Percentiles rank a stretch among this genome's conserved stretches.
Evolutionary conservation across 2,797 vertebrate species (phyloP).

Genomic region (Peromyscus eremicus): DNA sequence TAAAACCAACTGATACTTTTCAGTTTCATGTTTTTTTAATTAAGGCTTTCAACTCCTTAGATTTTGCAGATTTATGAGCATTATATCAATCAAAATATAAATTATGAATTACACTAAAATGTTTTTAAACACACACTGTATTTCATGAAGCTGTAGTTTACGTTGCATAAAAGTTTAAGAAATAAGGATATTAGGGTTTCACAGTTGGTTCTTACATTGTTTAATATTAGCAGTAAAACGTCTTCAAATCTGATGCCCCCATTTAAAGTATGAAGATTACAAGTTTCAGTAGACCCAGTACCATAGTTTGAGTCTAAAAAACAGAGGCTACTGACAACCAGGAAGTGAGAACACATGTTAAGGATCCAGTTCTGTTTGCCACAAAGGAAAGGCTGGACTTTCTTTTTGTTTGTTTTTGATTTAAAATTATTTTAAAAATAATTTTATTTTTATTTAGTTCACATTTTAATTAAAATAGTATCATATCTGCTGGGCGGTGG

Average conservation of each 20-base stretch:
- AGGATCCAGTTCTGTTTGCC: background rate
- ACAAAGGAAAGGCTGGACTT: background rate
- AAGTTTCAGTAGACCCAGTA: background rate
- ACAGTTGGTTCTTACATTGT: too few species aligned
- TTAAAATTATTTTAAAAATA: background rate
- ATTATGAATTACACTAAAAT: background rate
- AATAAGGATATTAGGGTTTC: too few species aligned
- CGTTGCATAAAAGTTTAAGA: background rate
- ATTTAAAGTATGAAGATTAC: background rate
- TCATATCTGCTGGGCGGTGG: too few species aligned
- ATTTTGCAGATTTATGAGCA: background rate
- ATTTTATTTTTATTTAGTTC: background rate
- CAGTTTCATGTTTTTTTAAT: background rate
- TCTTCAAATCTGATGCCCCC: background rate
- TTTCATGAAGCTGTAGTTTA: background rate
- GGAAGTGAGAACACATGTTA: background rate
- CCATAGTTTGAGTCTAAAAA: background rate
- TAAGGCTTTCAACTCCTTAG: background rate
- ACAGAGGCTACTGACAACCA: background rate
- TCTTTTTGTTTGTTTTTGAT: background rate
- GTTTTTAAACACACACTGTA: background rate
- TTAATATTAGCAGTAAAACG: background rate
- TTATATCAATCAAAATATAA: background rate
- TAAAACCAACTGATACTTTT: background rate
- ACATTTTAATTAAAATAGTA: background rate